Conservation (phyloP, 2,888 invertebrate species). For the Artemia sp. region DNA sequence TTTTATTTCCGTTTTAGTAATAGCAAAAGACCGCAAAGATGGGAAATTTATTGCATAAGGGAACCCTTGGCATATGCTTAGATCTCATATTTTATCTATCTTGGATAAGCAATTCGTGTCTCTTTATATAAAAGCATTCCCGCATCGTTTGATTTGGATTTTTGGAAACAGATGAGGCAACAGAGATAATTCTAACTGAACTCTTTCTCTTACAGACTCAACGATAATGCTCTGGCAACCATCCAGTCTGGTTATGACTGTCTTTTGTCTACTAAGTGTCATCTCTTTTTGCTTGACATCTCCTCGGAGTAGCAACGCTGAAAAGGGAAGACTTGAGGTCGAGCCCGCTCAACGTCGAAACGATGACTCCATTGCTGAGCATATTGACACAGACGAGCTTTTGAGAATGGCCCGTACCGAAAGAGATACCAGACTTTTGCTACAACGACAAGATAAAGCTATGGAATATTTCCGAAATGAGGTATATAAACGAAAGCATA, state of each 20-base stretch:
- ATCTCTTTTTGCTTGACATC: background rate
- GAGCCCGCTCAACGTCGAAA: background rate
- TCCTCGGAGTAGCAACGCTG: constrained; percentile 8
- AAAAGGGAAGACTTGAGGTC: background rate
- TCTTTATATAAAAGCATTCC: too few relatives aligned
- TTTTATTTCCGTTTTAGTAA: too few relatives aligned
- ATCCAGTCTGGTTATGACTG: background rate
- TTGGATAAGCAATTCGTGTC: too few relatives aligned
- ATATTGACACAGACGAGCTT: constrained; percentile 12
- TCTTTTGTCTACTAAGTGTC: background rate
- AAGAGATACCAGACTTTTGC: background rate
- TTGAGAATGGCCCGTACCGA: constrained; percentile 10
- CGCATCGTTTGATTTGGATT: too few relatives aligned
- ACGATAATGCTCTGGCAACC: too few relatives aligned
- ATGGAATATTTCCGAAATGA: constrained; percentile 14
- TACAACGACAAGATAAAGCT: constrained; percentile 12
- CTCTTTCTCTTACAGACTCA: too few relatives aligned
- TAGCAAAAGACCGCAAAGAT: too few relatives aligned
- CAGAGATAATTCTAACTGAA: too few relatives aligned
- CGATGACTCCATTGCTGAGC: constrained; percentile 7
- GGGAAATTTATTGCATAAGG: too few relatives aligned
- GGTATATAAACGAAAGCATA: background rate
- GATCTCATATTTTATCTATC: too few relatives aligned
- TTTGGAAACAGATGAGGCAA: too few relatives aligned
- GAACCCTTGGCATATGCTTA: too few relatives aligned